A percentile compares a stretch with the other conserved stretches of the same genome.
These are phyloP conservation scores for Hiodon tergisus DNA, from an alignment of 2,113 vertebrate genomes.

Conservation along the genomic window DNA sequence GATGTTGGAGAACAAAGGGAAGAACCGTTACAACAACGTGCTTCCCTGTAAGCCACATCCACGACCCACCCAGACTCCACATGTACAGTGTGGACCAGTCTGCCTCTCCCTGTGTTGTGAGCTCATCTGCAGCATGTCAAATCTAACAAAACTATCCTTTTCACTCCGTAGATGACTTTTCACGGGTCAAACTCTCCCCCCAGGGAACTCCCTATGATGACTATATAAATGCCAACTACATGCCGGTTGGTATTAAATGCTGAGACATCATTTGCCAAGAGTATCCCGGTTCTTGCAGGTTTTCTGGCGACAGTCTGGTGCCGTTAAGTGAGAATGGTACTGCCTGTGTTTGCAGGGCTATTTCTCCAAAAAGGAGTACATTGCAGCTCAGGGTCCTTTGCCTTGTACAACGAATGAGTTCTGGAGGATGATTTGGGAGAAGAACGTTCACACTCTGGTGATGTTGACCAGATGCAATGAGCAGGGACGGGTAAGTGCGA, in stretches of 20 bases:
- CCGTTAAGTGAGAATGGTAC: no score
- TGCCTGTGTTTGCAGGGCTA: slow-evolving; percentile 67
- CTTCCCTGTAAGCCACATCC: slow-evolving; percentile 80
- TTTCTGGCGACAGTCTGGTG: no score
- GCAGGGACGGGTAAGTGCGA: slow-evolving; percentile 77
- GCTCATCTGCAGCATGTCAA: slow-evolving; percentile 10
- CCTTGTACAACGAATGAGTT: slow-evolving; percentile 84
- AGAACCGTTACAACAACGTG: slow-evolving; percentile 96
- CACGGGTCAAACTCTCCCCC: slow-evolving; percentile 85
- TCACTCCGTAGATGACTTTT: slow-evolving; percentile 73
- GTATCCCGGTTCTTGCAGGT: no score
- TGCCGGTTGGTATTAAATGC: slow-evolving; percentile 72
- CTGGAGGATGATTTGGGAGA: slow-evolving; percentile 96
- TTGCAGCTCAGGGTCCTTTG: slow-evolving; percentile 89
- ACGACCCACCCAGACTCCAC: neutral
- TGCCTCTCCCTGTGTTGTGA: neutral
- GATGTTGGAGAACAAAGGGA: slow-evolving; percentile 76
- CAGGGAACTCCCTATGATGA: slow-evolving; percentile 66
- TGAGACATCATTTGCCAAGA: no score
- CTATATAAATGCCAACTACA: slow-evolving; percentile 95
- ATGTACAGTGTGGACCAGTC: neutral
- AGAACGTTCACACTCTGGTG: slow-evolving; percentile 79
- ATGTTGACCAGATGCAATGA: slow-evolving; percentile 94
- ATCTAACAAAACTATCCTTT: slow-evolving; percentile 10
- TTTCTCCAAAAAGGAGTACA: slow-evolving; percentile 81